phyloP scores from a whole-genome alignment of 2,797 vertebrate species.

The Myotis vivesi region DNA sequence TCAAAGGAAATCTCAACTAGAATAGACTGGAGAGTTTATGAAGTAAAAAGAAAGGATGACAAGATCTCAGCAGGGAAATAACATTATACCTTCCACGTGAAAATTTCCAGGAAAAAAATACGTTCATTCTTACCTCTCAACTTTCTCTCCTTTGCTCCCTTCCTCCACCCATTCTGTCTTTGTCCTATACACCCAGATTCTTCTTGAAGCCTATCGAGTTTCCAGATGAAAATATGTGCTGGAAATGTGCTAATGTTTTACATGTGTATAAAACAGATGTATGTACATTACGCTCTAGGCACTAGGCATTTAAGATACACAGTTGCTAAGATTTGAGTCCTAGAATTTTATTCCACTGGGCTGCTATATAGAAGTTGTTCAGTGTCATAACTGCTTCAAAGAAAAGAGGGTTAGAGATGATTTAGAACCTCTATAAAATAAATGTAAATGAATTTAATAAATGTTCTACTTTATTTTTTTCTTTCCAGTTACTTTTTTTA shows the following conservation, averaged over 20 bases:
- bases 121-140: not conserved
- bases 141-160: not conserved
- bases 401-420: not conserved
- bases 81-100: not conserved
- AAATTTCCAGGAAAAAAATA: constrained; percentile 16
- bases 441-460: constrained; percentile 54
- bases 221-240: constrained; percentile 45
- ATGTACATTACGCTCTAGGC: not conserved
- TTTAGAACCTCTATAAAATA: constrained; percentile 52
- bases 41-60: constrained; percentile 42
- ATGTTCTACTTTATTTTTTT: constrained; percentile 36
- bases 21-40: constrained; percentile 22
- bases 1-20: constrained; percentile 29
- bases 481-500: not conserved
- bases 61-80: constrained; percentile 48
- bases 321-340: constrained; percentile 19
- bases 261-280: constrained; percentile 40
- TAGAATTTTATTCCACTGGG: constrained; percentile 23
- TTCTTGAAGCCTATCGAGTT: constrained; percentile 46
- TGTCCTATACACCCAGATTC: not conserved
- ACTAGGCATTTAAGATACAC: not conserved
- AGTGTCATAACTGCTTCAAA: not conserved
- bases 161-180: not conserved
- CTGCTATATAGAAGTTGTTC: not conserved
- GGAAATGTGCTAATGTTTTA: constrained; percentile 43